A percentile compares a stretch with the other conserved stretches of the same genome.
Conservation (phyloP, 2,113 vertebrate genomes). For the Dunckerocampus dactyliophorus region DNA sequence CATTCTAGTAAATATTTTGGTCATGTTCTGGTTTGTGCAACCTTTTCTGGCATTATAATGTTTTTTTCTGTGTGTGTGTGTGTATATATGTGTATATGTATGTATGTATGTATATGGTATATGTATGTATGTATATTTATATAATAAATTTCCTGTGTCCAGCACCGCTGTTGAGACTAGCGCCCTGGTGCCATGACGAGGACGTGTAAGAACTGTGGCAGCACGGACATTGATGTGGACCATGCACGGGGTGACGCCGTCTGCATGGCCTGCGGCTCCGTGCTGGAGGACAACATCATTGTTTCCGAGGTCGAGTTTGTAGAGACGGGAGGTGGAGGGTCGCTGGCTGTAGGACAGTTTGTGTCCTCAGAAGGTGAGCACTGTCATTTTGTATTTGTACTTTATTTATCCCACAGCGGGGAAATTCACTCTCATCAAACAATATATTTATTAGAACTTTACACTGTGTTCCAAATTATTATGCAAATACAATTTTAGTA, state of each 20-base stretch:
- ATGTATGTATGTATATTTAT: too few relatives aligned
- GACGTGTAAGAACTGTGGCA: constrained; percentile 83
- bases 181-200: constrained; percentile 73
- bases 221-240: constrained; percentile 87
- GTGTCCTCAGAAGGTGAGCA: constrained; percentile 83
- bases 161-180: not conserved
- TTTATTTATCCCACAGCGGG: too few relatives aligned
- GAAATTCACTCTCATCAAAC: too few relatives aligned
- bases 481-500: too few relatives aligned
- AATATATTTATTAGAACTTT: too few relatives aligned
- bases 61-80: too few relatives aligned
- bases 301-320: constrained; percentile 95
- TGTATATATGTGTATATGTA: too few relatives aligned
- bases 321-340: constrained; percentile 87
- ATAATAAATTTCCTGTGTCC: not conserved
- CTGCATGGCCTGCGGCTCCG: constrained; percentile 90
- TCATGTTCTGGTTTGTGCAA: too few relatives aligned
- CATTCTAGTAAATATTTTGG: too few relatives aligned
- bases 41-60: not conserved
- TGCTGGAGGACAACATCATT: constrained; percentile 96
- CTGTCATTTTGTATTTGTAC: too few relatives aligned
- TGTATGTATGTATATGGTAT: too few relatives aligned
- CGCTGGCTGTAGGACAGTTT: constrained; percentile 90
- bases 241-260: constrained; percentile 86
- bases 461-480: too few relatives aligned